Conservation (phyloP, 1,140 invertebrate species). For the Ruditapes philippinarum region DNA sequence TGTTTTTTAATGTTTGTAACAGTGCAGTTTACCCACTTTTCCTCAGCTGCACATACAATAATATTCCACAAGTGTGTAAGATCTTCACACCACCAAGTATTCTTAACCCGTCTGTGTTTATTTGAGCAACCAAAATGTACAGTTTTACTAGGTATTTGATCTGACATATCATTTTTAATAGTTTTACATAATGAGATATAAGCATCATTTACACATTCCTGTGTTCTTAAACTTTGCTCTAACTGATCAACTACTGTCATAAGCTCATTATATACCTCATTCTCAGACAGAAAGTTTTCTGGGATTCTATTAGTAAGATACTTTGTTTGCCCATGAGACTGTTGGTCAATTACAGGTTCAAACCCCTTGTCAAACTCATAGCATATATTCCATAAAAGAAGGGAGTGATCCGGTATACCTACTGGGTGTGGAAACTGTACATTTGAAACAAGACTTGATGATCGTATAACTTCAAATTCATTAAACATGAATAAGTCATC, state of each 20-base stretch:
- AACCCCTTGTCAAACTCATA: neutral
- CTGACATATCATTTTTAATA: neutral
- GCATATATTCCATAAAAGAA: neutral
- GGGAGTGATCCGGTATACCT: neutral
- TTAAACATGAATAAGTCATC: neutral
- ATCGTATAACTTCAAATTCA: slow-evolving; percentile 2
- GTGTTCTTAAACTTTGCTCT: neutral
- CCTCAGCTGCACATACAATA: neutral
- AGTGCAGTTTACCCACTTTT: neutral
- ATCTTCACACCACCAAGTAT: neutral
- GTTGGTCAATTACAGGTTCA: neutral
- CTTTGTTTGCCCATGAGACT: neutral
- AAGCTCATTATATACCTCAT: neutral
- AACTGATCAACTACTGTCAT: neutral
- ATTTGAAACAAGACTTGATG: neutral
- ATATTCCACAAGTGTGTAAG: neutral
- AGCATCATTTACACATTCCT: neutral
- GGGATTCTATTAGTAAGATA: neutral
- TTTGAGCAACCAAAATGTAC: neutral
- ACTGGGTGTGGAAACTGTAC: neutral
- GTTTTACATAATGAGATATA: neutral
- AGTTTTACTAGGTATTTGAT: neutral
- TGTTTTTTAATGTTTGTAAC: neutral
- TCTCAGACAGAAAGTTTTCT: neutral
- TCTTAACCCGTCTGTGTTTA: neutral